phyloP scores from a whole-genome alignment of 1,140 invertebrate genomes.

The Drosophila sulfurigaster region DNA sequence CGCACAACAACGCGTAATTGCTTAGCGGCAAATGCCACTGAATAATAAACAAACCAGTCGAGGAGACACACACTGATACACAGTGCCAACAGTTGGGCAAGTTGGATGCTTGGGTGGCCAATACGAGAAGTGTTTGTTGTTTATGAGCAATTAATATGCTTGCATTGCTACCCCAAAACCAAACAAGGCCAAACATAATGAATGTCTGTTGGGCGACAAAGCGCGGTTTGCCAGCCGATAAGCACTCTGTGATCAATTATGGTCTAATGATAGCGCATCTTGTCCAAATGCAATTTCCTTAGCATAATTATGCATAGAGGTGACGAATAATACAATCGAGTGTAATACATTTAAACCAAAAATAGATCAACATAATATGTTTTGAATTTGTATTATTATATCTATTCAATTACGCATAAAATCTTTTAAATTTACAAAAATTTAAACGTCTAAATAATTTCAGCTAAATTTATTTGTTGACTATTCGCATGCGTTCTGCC shows the following conservation, averaged over 20 bases:
- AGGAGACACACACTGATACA: conserved; percentile 25
- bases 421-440: not conserved
- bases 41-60: conserved; percentile 67
- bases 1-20: conserved; percentile 67
- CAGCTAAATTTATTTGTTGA: conserved; percentile 20
- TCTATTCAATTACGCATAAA: not conserved
- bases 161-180: conserved; percentile 15
- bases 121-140: conserved; percentile 28
- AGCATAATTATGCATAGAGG: conserved; percentile 31
- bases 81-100: not conserved
- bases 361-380: too few relatives aligned
- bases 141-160: conserved; percentile 77
- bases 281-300: conserved; percentile 47
- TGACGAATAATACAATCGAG: conserved; percentile 19
- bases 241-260: conserved; percentile 42
- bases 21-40: conserved; percentile 63
- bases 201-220: conserved; percentile 21
- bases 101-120: not conserved
- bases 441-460: not conserved
- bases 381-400: not conserved
- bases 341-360: too few relatives aligned
- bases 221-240: conserved; percentile 36
- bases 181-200: conserved; percentile 47
- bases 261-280: conserved; percentile 26
- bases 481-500: not conserved